A percentile compares a stretch with the other conserved stretches of the same genome.
These are phyloP conservation scores for Piaya cayana DNA, from an alignment of 2,113 vertebrate species.

Conservation along the genomic window DNA sequence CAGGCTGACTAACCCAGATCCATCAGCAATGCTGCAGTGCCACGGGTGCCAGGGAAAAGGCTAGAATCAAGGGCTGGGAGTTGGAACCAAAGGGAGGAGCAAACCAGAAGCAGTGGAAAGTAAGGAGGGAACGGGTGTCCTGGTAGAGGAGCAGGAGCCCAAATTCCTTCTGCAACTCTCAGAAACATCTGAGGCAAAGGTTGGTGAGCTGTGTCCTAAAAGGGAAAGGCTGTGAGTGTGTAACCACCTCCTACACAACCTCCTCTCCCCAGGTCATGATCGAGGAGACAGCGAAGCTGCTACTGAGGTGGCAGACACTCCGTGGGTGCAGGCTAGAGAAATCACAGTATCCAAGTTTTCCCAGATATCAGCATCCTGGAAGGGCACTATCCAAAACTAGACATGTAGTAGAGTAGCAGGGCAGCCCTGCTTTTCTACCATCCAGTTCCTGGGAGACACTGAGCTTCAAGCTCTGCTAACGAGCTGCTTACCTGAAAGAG, in stretches of 20 bases:
- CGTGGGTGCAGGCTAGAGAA: background rate
- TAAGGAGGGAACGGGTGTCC: background rate
- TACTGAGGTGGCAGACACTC: background rate
- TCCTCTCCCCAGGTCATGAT: background rate
- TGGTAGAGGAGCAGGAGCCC: background rate
- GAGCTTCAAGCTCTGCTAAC: background rate
- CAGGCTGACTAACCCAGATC: background rate
- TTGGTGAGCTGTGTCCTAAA: background rate
- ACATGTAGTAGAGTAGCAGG: background rate
- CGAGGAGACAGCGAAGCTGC: background rate
- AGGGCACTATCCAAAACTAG: background rate
- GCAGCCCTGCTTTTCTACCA: background rate
- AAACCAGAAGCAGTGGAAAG: background rate
- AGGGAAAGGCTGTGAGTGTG: background rate
- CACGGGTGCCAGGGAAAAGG: background rate
- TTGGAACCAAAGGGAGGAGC: background rate
- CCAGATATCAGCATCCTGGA: background rate
- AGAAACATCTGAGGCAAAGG: background rate
- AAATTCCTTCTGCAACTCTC: background rate
- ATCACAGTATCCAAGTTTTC: background rate
- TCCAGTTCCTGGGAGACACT: background rate
- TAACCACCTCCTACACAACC: background rate
- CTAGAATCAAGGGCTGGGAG: background rate
- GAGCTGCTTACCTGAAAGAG: background rate
- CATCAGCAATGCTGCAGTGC: background rate